Conservation (phyloP, 2,113 vertebrate genomes). For the Bucco capensis region DNA sequence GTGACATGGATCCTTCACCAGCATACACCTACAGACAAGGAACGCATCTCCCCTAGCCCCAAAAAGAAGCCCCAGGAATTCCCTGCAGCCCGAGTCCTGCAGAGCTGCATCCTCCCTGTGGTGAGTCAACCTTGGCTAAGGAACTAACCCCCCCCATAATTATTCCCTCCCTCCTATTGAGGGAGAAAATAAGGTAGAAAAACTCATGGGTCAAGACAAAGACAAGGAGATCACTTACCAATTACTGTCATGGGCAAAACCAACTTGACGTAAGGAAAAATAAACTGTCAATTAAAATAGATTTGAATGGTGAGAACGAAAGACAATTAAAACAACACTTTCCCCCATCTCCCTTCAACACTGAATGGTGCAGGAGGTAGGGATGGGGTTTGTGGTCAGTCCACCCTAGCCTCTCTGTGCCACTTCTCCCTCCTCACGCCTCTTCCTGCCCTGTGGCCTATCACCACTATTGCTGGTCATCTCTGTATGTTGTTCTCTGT, state of each 20-base stretch:
- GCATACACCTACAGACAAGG: not conserved
- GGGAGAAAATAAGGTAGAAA: not conserved
- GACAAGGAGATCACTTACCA: not conserved
- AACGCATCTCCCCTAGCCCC: not conserved
- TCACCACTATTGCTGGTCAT: not conserved
- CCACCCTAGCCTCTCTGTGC: not conserved
- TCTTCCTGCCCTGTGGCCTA: not conserved
- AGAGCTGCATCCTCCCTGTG: not conserved
- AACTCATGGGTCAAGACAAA: fast-evolving
- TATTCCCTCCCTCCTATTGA: not conserved
- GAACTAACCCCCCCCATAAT: too few relatives aligned
- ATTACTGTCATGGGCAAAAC: not conserved
- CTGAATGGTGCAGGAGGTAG: not conserved
- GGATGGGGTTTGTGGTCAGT: fast-evolving
- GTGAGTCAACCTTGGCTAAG: not conserved
- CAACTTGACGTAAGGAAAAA: not conserved
- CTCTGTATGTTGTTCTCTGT: not conserved
- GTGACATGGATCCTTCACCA: not conserved
- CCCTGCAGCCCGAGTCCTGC: not conserved
- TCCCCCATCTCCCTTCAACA: fast-evolving
- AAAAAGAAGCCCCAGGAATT: not conserved
- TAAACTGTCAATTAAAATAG: not conserved
- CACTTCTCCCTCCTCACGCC: fast-evolving
- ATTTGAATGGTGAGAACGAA: not conserved
- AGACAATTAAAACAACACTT: not conserved